These are phyloP conservation scores for Cheirogaleus major DNA, from an alignment of 2,797 vertebrate genomes.

Conservation along the genomic window DNA sequence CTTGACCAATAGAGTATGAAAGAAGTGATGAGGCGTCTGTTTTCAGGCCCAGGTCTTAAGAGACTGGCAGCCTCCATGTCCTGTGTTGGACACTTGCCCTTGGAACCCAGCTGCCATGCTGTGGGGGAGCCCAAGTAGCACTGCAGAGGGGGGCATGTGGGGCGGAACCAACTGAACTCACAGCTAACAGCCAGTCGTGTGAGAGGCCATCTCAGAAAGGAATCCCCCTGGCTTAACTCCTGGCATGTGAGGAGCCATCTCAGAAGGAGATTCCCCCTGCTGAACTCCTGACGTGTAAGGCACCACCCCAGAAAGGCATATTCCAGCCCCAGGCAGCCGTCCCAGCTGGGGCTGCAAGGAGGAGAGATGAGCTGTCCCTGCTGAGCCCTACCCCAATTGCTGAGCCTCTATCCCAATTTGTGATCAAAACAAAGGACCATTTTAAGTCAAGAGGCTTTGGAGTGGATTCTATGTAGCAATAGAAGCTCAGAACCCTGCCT, in stretches of 20 bases:
- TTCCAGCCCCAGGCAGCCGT: neutral
- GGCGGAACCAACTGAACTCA: neutral
- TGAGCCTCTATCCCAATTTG: neutral
- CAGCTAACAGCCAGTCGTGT: rapidly evolving
- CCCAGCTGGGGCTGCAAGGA: neutral
- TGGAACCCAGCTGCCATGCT: neutral
- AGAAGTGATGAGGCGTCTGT: neutral
- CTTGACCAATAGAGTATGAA: neutral
- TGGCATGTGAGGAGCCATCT: neutral
- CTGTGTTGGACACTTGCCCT: neutral
- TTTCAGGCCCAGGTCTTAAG: neutral
- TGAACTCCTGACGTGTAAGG: neutral
- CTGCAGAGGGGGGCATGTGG: rapidly evolving
- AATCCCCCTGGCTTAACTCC: neutral
- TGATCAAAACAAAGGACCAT: neutral
- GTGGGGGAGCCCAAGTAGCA: neutral
- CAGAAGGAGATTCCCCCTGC: neutral
- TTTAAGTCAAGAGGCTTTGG: neutral
- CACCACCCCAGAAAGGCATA: neutral
- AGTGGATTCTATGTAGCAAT: neutral
- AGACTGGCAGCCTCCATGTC: neutral
- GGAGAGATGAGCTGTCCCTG: neutral
- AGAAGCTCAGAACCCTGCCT: neutral
- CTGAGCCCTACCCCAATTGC: neutral
- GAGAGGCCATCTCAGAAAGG: neutral